phyloP scores from a whole-genome alignment of 1,140 invertebrate species.

The Micrasema minimum region DNA sequence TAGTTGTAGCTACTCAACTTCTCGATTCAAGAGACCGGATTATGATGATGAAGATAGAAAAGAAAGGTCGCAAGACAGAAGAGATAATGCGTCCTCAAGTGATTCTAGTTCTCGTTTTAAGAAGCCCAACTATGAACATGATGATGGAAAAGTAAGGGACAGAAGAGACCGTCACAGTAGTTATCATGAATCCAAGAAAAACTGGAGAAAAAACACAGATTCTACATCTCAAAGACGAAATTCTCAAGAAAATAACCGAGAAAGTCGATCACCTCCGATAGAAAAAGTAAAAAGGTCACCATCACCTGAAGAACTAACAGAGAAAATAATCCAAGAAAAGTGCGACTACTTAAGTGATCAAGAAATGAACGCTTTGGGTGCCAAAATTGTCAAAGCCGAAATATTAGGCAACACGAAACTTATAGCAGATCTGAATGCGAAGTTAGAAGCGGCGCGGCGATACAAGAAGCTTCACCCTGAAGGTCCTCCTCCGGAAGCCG shows the following conservation, averaged over 20 bases:
- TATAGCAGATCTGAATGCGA: slow-evolving; percentile 76
- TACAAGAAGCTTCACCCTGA: slow-evolving; percentile 65
- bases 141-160: slow-evolving; percentile 49
- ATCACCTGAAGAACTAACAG: too few species aligned
- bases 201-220: slow-evolving; percentile 46
- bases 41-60: slow-evolving; percentile 55
- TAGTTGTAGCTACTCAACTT: neutral
- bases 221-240: slow-evolving; percentile 20
- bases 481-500: slow-evolving; percentile 65
- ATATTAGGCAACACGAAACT: slow-evolving; percentile 82
- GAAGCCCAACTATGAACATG: slow-evolving; percentile 60
- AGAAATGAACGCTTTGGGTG: slow-evolving; percentile 88
- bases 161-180: slow-evolving; percentile 44
- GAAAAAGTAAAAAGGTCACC: neutral
- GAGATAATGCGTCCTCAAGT: neutral
- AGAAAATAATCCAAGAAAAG: slow-evolving; percentile 28
- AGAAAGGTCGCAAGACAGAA: neutral
- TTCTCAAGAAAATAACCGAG: slow-evolving; percentile 48
- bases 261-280: slow-evolving; percentile 6
- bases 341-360: slow-evolving; percentile 72
- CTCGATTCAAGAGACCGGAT: slow-evolving; percentile 60
- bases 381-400: slow-evolving; percentile 91
- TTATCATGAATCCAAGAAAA: slow-evolving; percentile 41
- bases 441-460: slow-evolving; percentile 78
- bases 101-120: slow-evolving; percentile 56